Base-by-base conservation (phyloP, 1,140 invertebrate genomes). In the Drosophila varians region DNA sequence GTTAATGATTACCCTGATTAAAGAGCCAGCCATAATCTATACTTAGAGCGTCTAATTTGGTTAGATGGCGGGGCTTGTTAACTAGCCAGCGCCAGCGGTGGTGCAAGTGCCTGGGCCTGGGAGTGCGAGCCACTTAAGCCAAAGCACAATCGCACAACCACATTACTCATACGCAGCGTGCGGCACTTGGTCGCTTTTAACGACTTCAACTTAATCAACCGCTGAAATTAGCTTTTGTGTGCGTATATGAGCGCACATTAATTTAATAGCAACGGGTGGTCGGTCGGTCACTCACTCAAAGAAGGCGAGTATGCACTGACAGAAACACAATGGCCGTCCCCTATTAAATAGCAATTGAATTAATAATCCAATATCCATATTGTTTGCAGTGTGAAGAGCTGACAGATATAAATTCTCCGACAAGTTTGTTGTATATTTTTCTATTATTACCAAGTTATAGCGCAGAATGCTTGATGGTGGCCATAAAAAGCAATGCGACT, bases 181-280 rank as follows among this genome's bases (percentile, higher is more conserved):
- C 60, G 70, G 61, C 77, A 86, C 82, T 84, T 79, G 80, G 80
- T 47, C 72, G 58, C 45, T 73, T 84, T 87, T 84, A 86, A 86
- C 80, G 80, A 84, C 80, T 86, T 87, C 82, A 86, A 86, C 80
- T 86, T 84, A 84, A 84, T 84, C 80, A 86, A 86, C 76, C 82
- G 77, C 66, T 84, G 82, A 84, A 84, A 84, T 84, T 84, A 84
- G 80, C 82, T 87, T 87, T 80, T 86, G 82, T 84, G 80, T 84
- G 76, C 79, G 80, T 84, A 86, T 84, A 84, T 86, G 80, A 87
- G 80, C 66, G 80, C 62, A 80, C 80, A 84, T 84, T 86, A 84
- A 84, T 86, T 86, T 84, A 84, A 84, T 84, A 76, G 82, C 82
- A 56, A 55, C 76, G 60, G 61, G 64, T 77, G 74, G 70, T 51